Base-by-base conservation (phyloP, 2,113 vertebrate genomes). In the Chauna torquata region DNA sequence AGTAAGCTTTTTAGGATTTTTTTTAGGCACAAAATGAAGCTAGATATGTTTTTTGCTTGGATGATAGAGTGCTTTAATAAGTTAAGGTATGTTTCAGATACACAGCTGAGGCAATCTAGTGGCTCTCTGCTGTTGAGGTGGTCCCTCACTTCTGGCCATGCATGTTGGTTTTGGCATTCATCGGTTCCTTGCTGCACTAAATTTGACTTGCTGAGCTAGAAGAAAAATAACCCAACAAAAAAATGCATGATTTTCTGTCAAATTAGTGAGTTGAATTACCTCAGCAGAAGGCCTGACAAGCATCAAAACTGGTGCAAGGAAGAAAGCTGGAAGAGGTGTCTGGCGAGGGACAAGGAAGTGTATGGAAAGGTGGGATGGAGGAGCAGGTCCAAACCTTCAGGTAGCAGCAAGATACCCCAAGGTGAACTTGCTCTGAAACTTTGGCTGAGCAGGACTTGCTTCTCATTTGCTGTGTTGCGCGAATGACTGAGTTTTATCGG, bases 401-500 rank as follows among this genome's bases (percentile, higher is more conserved):
- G 23, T 68, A 49, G 32, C 58, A 54, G 44, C 40, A 80, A 72
- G 16, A 14, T 82, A 2, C 49, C 32, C 40, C 40, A 65, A 49
- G 66, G 8, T 87, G 5, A 6, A 14, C 44, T 82, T 57, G 34
- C 44, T 12, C 12, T 44, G 40, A 74, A 54, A 69, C 30, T 65
- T 28, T 49, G 44, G 22, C 57, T 57, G 38, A 70, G 47, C 23
- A 87, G 55, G 58, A 52, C 52, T 89, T 89, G 62, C 28, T 34
- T 88, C 30, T 55, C 36, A 15, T 69, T 82, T 77, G 68, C 20
- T 40, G 40, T 59, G 40, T 79, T 96, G 42, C 80, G 93, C 34
- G 86, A 88, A 78, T 68, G 78, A 40, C 27, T 47, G 85, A 44
- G 38, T 91, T 95, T 57, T 42, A 38, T 25, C 66, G 71, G 36